These are phyloP conservation scores for Oligia strigilis DNA, from an alignment of 2,888 invertebrate species.

Conservation along the genomic window DNA sequence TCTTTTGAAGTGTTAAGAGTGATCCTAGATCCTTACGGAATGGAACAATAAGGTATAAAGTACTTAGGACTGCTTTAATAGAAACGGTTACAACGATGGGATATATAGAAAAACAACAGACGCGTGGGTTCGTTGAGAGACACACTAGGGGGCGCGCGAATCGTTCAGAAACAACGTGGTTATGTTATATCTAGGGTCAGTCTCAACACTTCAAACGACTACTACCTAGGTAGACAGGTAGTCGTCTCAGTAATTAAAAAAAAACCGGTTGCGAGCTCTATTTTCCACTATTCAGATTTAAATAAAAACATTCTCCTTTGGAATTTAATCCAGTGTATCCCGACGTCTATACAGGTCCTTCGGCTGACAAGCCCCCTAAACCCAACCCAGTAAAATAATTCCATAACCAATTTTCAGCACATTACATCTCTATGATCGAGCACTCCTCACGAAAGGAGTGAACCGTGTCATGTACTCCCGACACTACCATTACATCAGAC, in stretches of 20 bases:
- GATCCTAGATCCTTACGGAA: neutral
- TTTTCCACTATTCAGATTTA: neutral
- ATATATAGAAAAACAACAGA: no score
- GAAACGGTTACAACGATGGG: no score
- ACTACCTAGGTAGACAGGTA: no score
- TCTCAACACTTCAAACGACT: no score
- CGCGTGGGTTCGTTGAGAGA: no score
- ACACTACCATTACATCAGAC: constrained; percentile 61
- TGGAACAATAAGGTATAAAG: neutral
- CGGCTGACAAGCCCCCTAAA: neutral
- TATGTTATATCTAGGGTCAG: no score
- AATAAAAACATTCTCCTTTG: neutral
- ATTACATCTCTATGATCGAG: constrained; percentile 69
- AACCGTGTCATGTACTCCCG: constrained; percentile 53
- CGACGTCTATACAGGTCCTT: neutral
- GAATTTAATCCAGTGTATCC: neutral
- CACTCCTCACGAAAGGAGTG: constrained; percentile 55
- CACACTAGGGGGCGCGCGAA: no score
- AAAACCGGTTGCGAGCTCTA: neutral
- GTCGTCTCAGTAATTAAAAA: neutral
- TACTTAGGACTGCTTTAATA: no score
- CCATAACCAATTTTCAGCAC: constrained; percentile 48
- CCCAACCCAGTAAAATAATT: constrained; percentile 18
- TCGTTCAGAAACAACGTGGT: no score
- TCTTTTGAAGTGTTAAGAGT: neutral